Conservation (phyloP, 2,797 vertebrate species). For the Limnodromus scolopaceus region DNA sequence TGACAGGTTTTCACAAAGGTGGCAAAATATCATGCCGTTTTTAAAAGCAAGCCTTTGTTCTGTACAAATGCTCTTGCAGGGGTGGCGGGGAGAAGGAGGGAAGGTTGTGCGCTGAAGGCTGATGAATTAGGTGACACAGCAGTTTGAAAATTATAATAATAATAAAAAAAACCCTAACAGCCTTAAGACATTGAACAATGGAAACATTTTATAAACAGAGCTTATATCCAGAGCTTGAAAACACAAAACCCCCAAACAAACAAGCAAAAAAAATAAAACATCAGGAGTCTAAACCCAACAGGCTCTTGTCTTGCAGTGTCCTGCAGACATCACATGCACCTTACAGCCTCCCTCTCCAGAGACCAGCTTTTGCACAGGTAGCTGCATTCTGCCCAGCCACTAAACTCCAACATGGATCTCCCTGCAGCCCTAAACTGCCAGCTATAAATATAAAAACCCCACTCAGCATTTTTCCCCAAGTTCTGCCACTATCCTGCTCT, state of each 20-base stretch:
- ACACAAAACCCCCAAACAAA: not conserved
- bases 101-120: slow-evolving; percentile 44
- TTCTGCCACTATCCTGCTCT: slow-evolving; percentile 1
- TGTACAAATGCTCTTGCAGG: slow-evolving; percentile 73
- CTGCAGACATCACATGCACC: not conserved
- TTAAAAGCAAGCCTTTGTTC: slow-evolving; percentile 80
- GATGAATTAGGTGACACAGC: slow-evolving; percentile 61
- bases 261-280: not conserved
- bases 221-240: not conserved
- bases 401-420: not conserved
- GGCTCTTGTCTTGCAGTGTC: not conserved
- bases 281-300: not conserved
- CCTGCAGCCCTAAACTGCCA: slow-evolving; percentile 21
- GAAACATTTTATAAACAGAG: not conserved
- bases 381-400: not conserved
- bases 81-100: slow-evolving; percentile 39
- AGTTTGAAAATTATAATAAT: not conserved
- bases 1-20: slow-evolving; percentile 77
- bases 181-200: not conserved
- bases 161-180: not conserved
- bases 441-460: slow-evolving; percentile 29
- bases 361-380: not conserved
- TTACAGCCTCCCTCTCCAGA: not conserved
- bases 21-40: slow-evolving; percentile 76
- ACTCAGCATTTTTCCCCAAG: slow-evolving; percentile 14